phyloP scores from a whole-genome alignment of 2,797 vertebrate species.

The Onychomys torridus region DNA sequence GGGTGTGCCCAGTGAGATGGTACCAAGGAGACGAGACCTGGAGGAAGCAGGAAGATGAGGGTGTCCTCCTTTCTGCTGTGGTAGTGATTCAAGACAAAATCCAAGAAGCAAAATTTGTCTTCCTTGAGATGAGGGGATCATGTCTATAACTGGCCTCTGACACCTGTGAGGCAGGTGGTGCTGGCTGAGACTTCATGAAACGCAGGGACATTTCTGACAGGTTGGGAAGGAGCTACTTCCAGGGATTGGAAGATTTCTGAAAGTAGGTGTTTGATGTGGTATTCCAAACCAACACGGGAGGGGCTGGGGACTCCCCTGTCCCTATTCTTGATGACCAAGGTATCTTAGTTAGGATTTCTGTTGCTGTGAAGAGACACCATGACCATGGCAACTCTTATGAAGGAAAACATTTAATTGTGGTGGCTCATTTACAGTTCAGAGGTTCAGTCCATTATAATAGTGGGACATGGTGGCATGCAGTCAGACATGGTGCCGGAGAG shows the following conservation, averaged over 20 bases:
- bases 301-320: neutral
- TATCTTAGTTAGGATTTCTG: too few relatives aligned
- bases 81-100: neutral
- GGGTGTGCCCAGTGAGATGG: neutral
- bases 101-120: neutral
- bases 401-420: too few relatives aligned
- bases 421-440: too few relatives aligned
- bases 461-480: too few relatives aligned
- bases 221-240: neutral
- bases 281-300: neutral
- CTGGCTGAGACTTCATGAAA: neutral
- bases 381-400: too few relatives aligned
- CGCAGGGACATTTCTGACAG: neutral
- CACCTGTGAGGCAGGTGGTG: neutral
- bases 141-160: neutral
- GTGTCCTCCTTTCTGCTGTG: neutral
- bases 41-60: neutral
- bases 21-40: neutral
- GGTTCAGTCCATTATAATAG: too few relatives aligned
- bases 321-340: neutral
- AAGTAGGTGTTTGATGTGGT: neutral
- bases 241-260: neutral
- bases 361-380: too few relatives aligned
- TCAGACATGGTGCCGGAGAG: too few relatives aligned
- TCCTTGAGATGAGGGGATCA: neutral